Evolutionary conservation across 2,888 invertebrate genomes (phyloP).

Genomic region (Antheraea assamensis): DNA sequence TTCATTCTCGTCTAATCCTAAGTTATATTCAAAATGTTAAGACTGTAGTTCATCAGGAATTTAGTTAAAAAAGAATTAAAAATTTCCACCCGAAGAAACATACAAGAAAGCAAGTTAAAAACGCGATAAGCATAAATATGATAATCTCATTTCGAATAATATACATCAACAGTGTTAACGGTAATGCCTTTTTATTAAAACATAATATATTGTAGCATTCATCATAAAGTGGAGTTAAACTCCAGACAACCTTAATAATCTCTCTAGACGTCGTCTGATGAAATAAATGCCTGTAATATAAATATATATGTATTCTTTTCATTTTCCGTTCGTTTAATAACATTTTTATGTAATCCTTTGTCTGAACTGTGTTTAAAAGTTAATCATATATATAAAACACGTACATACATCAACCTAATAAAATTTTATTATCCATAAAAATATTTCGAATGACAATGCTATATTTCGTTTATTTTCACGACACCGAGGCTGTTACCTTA

Average conservation of each 20-base stretch:
- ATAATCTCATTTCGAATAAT: not conserved
- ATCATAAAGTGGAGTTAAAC: not conserved
- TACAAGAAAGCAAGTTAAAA: not conserved
- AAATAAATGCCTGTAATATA: not conserved
- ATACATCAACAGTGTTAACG: not conserved
- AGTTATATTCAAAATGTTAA: too few relatives aligned
- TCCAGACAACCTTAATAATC: conserved; percentile 2
- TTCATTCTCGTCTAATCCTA: too few relatives aligned
- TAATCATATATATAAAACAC: not conserved
- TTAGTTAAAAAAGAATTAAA: too few relatives aligned
- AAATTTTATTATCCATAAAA: not conserved
- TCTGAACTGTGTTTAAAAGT: not conserved
- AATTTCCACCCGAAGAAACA: too few relatives aligned
- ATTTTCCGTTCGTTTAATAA: not conserved
- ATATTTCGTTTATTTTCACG: not conserved
- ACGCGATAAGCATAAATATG: not conserved
- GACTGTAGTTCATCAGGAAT: too few relatives aligned
- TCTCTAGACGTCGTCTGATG: not conserved
- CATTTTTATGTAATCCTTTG: not conserved
- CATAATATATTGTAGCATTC: not conserved
- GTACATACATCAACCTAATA: not conserved
- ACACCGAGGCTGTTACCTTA: not conserved
- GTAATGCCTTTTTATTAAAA: not conserved
- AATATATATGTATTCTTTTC: not conserved
- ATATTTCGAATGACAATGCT: not conserved